Percentiles rank a stretch among this genome's conserved stretches.
phyloP scores from a whole-genome alignment of 2,797 vertebrate genomes.

The Gambelia wislizenii region DNA sequence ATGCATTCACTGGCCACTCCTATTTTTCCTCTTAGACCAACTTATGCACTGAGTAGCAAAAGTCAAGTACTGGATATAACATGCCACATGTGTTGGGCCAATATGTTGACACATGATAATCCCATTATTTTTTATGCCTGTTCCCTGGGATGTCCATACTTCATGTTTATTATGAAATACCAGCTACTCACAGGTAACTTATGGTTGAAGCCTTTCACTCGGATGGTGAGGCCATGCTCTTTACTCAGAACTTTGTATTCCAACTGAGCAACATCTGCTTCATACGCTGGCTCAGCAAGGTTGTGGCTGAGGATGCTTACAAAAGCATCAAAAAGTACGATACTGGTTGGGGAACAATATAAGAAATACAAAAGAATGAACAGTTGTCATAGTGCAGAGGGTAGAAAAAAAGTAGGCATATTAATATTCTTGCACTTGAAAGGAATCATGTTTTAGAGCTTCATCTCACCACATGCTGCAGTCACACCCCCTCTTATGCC shows the following conservation, averaged over 20 bases:
- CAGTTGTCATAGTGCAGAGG: background rate
- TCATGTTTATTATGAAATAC: background rate
- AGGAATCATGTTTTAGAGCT: background rate
- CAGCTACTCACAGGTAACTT: constrained; percentile 84
- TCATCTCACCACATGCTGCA: background rate
- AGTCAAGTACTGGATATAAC: background rate
- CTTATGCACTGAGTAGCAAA: background rate
- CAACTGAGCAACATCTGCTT: constrained; percentile 86
- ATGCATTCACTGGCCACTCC: too few species aligned
- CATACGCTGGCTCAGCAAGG: constrained; percentile 87
- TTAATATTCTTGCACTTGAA: background rate
- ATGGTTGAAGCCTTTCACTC: constrained; percentile 87
- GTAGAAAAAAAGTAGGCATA: background rate
- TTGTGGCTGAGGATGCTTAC: constrained; percentile 87
- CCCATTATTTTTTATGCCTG: background rate
- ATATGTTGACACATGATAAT: background rate
- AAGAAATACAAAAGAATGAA: background rate
- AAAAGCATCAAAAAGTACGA: constrained; percentile 87
- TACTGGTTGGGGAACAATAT: constrained; percentile 68
- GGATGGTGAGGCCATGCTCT: constrained; percentile 85
- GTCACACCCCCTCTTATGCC: too few species aligned
- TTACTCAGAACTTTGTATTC: constrained; percentile 85
- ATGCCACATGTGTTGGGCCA: background rate
- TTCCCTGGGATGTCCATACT: background rate
- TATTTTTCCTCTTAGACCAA: background rate